Evolutionary conservation across 1,140 invertebrate genomes (phyloP), one percentile per base, ranked within the genome.

Genomic region (Tribolium madens): DNA sequence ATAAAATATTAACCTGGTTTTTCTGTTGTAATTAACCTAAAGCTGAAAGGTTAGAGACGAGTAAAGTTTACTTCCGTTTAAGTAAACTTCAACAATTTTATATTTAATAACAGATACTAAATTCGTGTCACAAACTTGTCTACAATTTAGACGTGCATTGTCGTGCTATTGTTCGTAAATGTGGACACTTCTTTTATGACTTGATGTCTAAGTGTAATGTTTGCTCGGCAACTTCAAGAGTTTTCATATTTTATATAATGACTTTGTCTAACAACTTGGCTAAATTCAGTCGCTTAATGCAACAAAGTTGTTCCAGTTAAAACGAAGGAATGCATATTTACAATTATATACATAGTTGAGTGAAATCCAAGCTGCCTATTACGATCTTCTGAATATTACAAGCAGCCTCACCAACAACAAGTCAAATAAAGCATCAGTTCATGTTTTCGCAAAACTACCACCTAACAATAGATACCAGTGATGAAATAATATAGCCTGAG

Each of bases 391-490:
- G 17, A 17, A 57, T 57, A 57, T 57, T 57, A 18, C 17, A 26
- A 57, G 52, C 52, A 18, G 14, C 52, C 52, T 57, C 7, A 42
- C 17, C 21, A 14, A 57, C 52, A 17, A 10, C 52, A 57, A 57
- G 52, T 57, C 52, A 57, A 57, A 57, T 57, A 57, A 57, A 57
- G 52, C 52, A 57, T 21, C 36, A 42, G 52, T 26, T 57, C 52
- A 10, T 57, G 52, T 57, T 57, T 57, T 57, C 52, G 5, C 52
- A 9, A 57, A 57, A 57, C 52, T 57, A 57, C 15, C 52, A 18
- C 52, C 52, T 14, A 57, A 57, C 52, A 57, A 57, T 26, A 57
- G 52, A 57, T 57, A 18, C 21, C 52, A 57, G 3, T 57, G 52
- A 57, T 21, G 52, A 57, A 57, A 57, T 57, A 57, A 57, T 57